Evolutionary conservation across 1,140 invertebrate genomes (phyloP).

Genomic region (Zelostemma sp.): DNA sequence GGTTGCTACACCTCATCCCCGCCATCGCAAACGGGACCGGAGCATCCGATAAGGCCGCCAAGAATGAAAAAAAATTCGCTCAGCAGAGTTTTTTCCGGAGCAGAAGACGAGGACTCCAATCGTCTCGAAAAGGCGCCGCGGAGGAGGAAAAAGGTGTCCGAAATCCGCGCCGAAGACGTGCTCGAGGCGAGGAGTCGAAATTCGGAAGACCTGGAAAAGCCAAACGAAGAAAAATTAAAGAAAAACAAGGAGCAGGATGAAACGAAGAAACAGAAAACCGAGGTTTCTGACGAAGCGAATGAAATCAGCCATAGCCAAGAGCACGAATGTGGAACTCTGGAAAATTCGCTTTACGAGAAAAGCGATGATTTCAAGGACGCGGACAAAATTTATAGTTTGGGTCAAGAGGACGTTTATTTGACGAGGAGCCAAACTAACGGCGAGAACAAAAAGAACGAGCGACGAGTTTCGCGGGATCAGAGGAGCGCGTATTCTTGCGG

Average conservation of each 20-base stretch:
- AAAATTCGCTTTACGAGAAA: conserved; percentile 51
- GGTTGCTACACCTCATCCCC: conserved; percentile 23
- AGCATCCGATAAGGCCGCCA: conserved; percentile 63
- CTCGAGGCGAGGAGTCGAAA: conserved; percentile 54
- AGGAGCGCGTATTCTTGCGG: conserved; percentile 29
- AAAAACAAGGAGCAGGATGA: conserved; percentile 53
- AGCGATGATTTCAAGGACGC: conserved; percentile 60
- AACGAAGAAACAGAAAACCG: too few species aligned
- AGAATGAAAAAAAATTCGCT: conserved; percentile 61
- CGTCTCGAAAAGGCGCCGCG: conserved; percentile 41
- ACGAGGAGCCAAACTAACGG: conserved; percentile 17
- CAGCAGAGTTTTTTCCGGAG: conserved; percentile 38
- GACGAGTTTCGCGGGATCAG: conserved; percentile 14
- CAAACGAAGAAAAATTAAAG: too few species aligned
- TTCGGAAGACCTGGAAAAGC: conserved; percentile 8
- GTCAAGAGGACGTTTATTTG: conserved; percentile 44
- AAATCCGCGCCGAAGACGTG: conserved; percentile 60
- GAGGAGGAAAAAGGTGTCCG: conserved; percentile 58
- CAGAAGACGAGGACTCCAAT: conserved; percentile 46
- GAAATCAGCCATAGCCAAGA: not conserved
- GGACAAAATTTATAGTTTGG: conserved; percentile 62
- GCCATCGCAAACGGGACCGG: conserved; percentile 19
- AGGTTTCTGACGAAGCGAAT: too few species aligned
- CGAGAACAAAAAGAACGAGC: conserved; percentile 18
- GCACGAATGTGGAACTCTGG: conserved; percentile 35